Conservation (phyloP, 2,888 invertebrate species). For the Craniophora ligustri region DNA sequence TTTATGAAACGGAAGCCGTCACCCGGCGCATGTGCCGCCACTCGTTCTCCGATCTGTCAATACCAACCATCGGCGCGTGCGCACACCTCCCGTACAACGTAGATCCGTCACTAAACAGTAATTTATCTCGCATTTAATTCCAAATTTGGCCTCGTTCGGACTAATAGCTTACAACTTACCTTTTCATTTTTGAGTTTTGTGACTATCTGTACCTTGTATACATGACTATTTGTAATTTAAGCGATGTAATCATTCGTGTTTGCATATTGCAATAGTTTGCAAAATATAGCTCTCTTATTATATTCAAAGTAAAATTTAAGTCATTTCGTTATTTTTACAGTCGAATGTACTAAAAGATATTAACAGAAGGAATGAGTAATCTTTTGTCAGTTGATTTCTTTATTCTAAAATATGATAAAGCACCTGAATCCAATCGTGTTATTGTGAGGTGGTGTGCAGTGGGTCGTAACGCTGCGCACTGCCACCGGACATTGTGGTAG, state of each 20-base stretch:
- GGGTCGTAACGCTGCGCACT: conserved; percentile 67
- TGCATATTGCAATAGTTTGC: conserved; percentile 25
- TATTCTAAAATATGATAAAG: conserved; percentile 56
- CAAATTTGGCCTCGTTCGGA: conserved; percentile 42
- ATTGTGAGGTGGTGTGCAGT: conserved; percentile 70
- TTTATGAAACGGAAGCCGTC: conserved; percentile 87
- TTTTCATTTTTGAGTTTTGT: conserved; percentile 10
- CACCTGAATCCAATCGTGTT: conserved; percentile 61
- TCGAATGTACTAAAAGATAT: conserved; percentile 21
- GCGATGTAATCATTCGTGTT: conserved; percentile 12
- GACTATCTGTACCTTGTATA: conserved; percentile 15
- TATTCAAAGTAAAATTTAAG: conserved; percentile 30
- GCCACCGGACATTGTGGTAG: conserved; percentile 77
- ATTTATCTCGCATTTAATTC: conserved; percentile 47
- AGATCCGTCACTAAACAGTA: conserved; percentile 48
- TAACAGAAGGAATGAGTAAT: conserved; percentile 33
- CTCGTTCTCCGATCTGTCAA: conserved; percentile 82
- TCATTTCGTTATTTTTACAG: conserved; percentile 30
- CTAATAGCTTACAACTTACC: conserved; percentile 35
- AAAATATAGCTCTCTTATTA: conserved; percentile 39
- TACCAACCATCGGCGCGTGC: conserved; percentile 61
- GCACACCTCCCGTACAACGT: conserved; percentile 47
- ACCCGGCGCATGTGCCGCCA: conserved; percentile 77
- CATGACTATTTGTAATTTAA: too few relatives aligned
- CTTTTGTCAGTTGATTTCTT: conserved; percentile 47